Evolutionary conservation across 2,888 invertebrate species (phyloP).

Genomic region (Drosophila helvetica): DNA sequence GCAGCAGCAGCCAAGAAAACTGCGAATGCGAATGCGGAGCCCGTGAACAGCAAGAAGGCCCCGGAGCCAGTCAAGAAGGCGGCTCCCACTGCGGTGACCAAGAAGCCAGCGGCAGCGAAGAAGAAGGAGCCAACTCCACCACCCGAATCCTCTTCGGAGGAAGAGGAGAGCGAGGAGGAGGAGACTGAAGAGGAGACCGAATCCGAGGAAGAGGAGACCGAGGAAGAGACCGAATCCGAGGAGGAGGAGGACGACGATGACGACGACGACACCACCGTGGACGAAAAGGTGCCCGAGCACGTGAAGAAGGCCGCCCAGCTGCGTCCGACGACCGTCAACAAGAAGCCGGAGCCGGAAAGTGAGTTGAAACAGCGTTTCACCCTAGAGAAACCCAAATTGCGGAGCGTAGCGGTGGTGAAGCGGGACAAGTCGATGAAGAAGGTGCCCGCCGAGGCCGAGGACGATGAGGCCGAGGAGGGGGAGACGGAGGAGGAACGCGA

Average conservation of each 20-base stretch:
- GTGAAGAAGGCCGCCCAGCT: conserved; percentile 67
- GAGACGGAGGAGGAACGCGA: conserved; percentile 82
- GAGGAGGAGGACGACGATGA: conserved; percentile 72
- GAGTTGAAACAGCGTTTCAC: conserved; percentile 83
- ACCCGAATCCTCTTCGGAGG: conserved; percentile 72
- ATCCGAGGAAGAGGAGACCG: conserved; percentile 66
- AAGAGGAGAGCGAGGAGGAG: conserved; percentile 67
- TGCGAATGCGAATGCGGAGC: conserved; percentile 52
- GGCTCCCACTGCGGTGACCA: conserved; percentile 39
- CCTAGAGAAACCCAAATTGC: conserved; percentile 82
- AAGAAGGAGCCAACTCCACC: conserved; percentile 82
- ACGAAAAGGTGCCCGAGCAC: conserved; percentile 70
- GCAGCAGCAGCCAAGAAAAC: conserved; percentile 47
- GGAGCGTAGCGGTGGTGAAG: conserved; percentile 80
- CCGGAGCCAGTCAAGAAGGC: conserved; percentile 56
- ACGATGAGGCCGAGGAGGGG: conserved; percentile 79
- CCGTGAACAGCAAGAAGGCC: conserved; percentile 62
- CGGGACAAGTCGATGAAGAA: conserved; percentile 82
- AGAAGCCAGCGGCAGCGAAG: conserved; percentile 63
- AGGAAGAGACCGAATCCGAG: conserved; percentile 65
- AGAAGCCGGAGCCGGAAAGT: conserved; percentile 76
- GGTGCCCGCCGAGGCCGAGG: conserved; percentile 74
- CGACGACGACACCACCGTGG: conserved; percentile 63
- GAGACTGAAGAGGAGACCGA: conserved; percentile 70
- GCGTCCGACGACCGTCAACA: conserved; percentile 74